Base-by-base conservation (phyloP, 1,140 invertebrate genomes). In the Drosophila oshimai region DNA sequence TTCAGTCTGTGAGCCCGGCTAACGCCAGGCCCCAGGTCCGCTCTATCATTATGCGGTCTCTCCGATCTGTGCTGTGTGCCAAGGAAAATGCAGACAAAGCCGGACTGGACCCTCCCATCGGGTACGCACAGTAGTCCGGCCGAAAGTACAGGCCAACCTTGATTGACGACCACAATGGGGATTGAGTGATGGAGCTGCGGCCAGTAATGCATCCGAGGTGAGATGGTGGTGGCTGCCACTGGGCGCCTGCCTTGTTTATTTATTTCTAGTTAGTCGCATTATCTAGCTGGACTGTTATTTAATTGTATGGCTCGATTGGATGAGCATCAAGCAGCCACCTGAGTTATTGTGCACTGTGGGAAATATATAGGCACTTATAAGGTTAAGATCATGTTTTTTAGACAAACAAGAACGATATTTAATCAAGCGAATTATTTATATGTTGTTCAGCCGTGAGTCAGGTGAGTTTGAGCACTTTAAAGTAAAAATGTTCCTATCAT, bases 251-350 rank as follows among this genome's bases (percentile, higher is more conserved):
- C 75, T 86, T 84, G 80, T 84, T 84, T 84, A 84, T 84, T 84
- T 84, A 84, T 84, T 84, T 80, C 80, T 84, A 84, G 80, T 84
- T 84, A 86, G 80, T 62, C 67, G 80, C 80, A 72, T 79, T 86
- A 80, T 54, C 81, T 80, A 17, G 61, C 42, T 22, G 49, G 64
- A 71, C 77, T 78, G 54, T 69, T 86, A 80, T 78, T 80, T 84
- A 84, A 84, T 84, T 84, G 80, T 80, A 80, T 69, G 57, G 79
- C 26, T 34, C 61, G 61, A 65, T 65, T 65, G 62, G 62, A 65
- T 65, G 60, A 65, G 62, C 61, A 65, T 65, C 34, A 72, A 70
- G 29, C 45, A 57, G 45, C 51, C 18, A 53, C 45, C 46, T 46
- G 29, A 34, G 26, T 60, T 62, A 60, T 34, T 45, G 22, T 62